These are phyloP conservation scores for Corythoichthys intestinalis DNA, from an alignment of 2,113 vertebrate genomes.

Conservation along the genomic window DNA sequence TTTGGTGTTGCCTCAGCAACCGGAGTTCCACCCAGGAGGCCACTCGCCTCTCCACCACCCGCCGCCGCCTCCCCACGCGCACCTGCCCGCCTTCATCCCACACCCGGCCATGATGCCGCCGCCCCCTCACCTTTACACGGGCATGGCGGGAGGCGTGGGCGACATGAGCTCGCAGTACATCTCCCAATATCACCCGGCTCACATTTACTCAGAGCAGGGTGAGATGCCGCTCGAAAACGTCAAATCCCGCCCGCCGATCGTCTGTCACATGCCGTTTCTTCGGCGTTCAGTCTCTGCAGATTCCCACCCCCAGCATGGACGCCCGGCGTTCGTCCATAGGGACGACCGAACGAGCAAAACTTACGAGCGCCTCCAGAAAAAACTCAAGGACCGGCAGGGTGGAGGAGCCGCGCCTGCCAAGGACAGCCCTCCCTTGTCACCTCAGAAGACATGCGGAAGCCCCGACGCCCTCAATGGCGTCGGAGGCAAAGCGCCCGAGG, in stretches of 20 bases:
- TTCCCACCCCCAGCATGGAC: constrained; percentile 83
- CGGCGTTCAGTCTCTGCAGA: constrained; percentile 73
- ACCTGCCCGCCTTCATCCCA: constrained; percentile 90
- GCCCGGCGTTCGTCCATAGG: constrained; percentile 80
- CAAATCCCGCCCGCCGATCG: background rate
- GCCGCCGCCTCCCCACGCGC: constrained; percentile 86
- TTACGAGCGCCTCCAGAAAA: constrained; percentile 92
- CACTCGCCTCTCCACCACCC: constrained; percentile 89
- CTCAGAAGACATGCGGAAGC: constrained; percentile 80
- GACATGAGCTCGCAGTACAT: constrained; percentile 91
- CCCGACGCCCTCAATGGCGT: constrained; percentile 85
- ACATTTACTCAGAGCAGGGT: constrained; percentile 93
- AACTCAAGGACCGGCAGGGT: constrained; percentile 86
- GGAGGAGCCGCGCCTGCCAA: constrained; percentile 73
- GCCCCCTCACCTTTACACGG: constrained; percentile 85
- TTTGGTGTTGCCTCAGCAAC: constrained; percentile 96
- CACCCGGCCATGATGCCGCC: constrained; percentile 90
- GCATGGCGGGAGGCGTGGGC: constrained; percentile 81
- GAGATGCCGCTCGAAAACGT: constrained; percentile 39
- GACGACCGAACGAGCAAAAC: constrained; percentile 94
- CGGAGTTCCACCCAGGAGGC: constrained; percentile 91
- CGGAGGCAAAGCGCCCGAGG: constrained; percentile 69
- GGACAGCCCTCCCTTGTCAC: constrained; percentile 90
- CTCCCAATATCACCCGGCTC: constrained; percentile 90
- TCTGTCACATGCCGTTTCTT: background rate